Evolutionary conservation across 2,888 invertebrate genomes (phyloP), one percentile per base, ranked within the genome.

Genomic region (Aleiodes alternator): DNA sequence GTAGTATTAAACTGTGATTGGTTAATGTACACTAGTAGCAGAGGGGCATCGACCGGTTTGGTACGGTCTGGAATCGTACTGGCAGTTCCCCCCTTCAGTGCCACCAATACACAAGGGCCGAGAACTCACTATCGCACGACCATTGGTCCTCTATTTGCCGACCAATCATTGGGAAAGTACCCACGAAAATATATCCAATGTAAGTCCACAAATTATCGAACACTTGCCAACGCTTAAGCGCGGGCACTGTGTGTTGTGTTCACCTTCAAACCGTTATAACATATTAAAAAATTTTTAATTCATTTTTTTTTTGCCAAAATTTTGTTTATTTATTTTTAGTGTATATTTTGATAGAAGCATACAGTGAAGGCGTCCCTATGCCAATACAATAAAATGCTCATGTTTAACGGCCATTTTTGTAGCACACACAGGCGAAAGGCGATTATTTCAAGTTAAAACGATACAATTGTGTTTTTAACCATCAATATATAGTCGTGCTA

Each of bases 81-180:
- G 88, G 88, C 88, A 89, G 88, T 84, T 86, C 83, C 85, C 86
- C 84, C 84, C 84, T 86, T 86, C 92, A 92, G 92, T 92, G 92
- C 93, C 93, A 93, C 93, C 93, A 94, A 93, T 94, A 93, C 93
- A 91, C 92, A 92, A 91, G 92, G 92, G 89, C 92, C 92, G 91
- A 92, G 92, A 92, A 90, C 89, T 90, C 87, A 89, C 90, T 90
- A 91, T 94, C 94, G 93, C 79, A 23, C 94, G 94, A 92, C 94
- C 94, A 94, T 95, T 94, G 94, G 94, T 94, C 94, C 94, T 94
- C 92, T 93, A 92, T 93, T 94, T 93, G 93, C 93, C 94, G 94
- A 94, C 95, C 96, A 96, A 96, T 95, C 95, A 95, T 94, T 92
- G 94, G 92, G 93, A 95, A 93, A 94, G 93, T 94, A 93, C 93